Conservation (phyloP, 2,888 invertebrate species). For the Suillia variegata region DNA sequence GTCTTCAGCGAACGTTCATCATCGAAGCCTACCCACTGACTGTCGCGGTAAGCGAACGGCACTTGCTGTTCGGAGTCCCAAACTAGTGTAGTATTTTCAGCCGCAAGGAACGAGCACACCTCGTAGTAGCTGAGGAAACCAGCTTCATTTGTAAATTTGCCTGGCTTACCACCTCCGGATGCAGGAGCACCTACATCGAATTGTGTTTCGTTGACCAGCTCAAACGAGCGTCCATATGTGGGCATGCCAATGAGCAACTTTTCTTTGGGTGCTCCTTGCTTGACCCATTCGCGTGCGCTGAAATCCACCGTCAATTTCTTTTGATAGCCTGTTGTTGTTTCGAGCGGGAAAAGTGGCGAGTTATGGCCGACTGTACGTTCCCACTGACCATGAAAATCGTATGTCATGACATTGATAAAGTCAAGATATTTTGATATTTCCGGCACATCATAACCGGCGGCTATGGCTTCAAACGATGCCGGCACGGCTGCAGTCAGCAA, state of each 20-base stretch:
- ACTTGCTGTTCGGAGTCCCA: conserved; percentile 97
- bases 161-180: conserved; percentile 82
- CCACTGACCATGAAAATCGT: conserved; percentile 96
- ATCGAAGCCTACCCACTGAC: conserved; percentile 95
- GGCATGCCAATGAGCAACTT: conserved; percentile 95
- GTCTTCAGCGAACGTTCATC: conserved; percentile 90
- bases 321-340: conserved; percentile 87
- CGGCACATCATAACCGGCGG: conserved; percentile 91
- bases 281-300: conserved; percentile 91
- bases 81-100: conserved; percentile 88
- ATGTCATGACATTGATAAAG: conserved; percentile 94
- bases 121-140: conserved; percentile 97
- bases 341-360: conserved; percentile 86
- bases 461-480: conserved; percentile 91
- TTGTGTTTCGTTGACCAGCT: conserved; percentile 81
- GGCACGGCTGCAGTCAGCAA: conserved; percentile 88
- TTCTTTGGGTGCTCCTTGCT: conserved; percentile 90
- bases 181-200: conserved; percentile 93
- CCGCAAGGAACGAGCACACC: conserved; percentile 88
- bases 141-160: conserved; percentile 89
- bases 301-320: conserved; percentile 92
- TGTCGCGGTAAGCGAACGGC: conserved; percentile 88
- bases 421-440: conserved; percentile 93
- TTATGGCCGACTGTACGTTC: conserved; percentile 92
- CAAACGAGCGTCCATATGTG: conserved; percentile 91